Conservation (phyloP, 2,113 vertebrate genomes). For the Micromys minutus region DNA sequence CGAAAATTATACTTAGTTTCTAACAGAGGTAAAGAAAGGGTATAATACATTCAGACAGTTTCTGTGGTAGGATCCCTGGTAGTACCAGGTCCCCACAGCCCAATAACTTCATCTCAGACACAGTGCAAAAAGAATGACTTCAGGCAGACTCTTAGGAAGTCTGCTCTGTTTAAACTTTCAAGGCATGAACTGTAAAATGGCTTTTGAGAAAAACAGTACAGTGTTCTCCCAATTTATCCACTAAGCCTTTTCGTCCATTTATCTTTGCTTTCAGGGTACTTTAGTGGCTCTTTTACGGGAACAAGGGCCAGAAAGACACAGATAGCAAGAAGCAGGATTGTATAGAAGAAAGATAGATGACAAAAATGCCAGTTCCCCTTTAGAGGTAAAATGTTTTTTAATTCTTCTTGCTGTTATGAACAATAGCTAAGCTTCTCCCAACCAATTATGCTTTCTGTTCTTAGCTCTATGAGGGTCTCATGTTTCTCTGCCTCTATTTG, state of each 20-base stretch:
- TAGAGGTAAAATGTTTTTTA: conserved; percentile 77
- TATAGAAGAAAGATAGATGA: conserved; percentile 68
- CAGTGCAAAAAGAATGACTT: conserved; percentile 70
- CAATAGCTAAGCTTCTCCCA: not conserved
- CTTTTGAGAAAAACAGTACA: conserved; percentile 80
- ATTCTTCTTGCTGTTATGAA: conserved; percentile 68
- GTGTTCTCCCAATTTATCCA: conserved; percentile 58
- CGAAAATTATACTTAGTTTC: not conserved
- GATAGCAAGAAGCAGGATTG: conserved; percentile 35
- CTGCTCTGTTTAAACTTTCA: conserved; percentile 80
- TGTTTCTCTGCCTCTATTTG: not conserved
- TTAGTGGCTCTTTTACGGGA: conserved; percentile 82
- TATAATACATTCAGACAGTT: not conserved
- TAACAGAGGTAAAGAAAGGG: conserved; percentile 6
- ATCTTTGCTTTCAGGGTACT: conserved; percentile 82
- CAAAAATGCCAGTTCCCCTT: conserved; percentile 68
- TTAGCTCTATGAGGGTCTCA: not conserved
- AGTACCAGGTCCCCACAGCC: conserved; percentile 21
- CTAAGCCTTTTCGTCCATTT: conserved; percentile 82
- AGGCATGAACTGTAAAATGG: conserved; percentile 82
- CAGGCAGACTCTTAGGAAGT: conserved; percentile 78
- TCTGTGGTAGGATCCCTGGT: not conserved
- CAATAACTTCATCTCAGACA: conserved; percentile 66
- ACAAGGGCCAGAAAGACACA: conserved; percentile 58
- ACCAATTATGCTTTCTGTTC: not conserved